Evolutionary conservation across 2,888 invertebrate species (phyloP).

Genomic region (Drosophila pegasa): DNA sequence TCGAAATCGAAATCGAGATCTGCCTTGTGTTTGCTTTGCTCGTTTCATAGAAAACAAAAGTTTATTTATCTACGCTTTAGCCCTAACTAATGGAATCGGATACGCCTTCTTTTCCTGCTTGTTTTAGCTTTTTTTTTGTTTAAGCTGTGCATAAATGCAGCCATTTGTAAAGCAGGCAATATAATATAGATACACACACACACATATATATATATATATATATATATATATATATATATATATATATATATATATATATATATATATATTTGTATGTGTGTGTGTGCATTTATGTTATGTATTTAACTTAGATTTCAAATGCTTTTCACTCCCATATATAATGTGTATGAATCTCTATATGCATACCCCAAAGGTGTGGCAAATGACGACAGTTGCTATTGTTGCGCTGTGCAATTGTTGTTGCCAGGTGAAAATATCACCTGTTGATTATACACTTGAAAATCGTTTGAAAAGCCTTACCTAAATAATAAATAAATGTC

Average conservation of each 20-base stretch:
- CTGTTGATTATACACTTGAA: slow-evolving; percentile 22
- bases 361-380: slow-evolving; percentile 50
- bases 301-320: slow-evolving; percentile 60
- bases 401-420: slow-evolving; percentile 22
- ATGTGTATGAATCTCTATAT: no score
- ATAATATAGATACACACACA: slow-evolving; percentile 17
- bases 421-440: slow-evolving; percentile 30
- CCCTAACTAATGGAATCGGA: slow-evolving; percentile 45
- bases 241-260: background rate
- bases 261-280: slow-evolving; percentile 5
- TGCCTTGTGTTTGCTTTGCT: background rate
- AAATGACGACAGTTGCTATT: slow-evolving; percentile 47
- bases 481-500: background rate
- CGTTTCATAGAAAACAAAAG: slow-evolving; percentile 1
- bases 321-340: slow-evolving; percentile 20
- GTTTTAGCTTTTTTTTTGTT: no score
- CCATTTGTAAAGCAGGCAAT: slow-evolving; percentile 60
- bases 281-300: slow-evolving; percentile 30
- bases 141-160: slow-evolving; percentile 35
- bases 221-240: slow-evolving; percentile 4
- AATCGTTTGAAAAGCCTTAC: background rate
- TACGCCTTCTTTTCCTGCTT: slow-evolving; percentile 28
- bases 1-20: background rate
- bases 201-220: background rate
- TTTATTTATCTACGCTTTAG: slow-evolving; percentile 25